These are phyloP conservation scores for Tupaia chinensis DNA, from an alignment of 2,113 vertebrate genomes.

Conservation along the genomic window DNA sequence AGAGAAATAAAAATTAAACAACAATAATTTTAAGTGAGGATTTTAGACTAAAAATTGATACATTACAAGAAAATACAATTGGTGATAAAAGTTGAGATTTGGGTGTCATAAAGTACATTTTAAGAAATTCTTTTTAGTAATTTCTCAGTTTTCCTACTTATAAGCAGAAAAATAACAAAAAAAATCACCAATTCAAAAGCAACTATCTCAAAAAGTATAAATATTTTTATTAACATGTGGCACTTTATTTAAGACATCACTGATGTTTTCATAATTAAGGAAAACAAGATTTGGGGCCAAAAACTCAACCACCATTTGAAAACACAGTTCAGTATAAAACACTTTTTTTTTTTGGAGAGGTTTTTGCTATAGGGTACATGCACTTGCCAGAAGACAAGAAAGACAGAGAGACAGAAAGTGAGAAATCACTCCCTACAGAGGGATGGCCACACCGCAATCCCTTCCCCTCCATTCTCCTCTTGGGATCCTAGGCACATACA, in stretches of 20 bases:
- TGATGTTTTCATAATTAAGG: conserved; percentile 39
- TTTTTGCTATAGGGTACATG: no score
- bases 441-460: no score
- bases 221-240: background rate
- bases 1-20: background rate
- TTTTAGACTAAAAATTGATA: background rate
- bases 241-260: background rate
- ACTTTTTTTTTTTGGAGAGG: no score
- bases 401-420: no score
- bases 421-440: no score
- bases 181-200: conserved; percentile 40
- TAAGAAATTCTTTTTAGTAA: background rate
- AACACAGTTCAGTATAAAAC: background rate
- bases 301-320: conserved; percentile 3
- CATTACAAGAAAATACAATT: background rate
- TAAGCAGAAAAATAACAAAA: background rate
- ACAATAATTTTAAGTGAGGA: background rate
- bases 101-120: background rate
- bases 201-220: background rate
- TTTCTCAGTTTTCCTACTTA: conserved; percentile 27
- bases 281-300: background rate
- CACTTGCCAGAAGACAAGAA: no score
- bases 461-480: no score
- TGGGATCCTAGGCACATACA: no score
- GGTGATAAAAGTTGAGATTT: background rate